These are phyloP conservation scores for Dasypolia templi DNA, from an alignment of 2,888 invertebrate species.

Conservation along the genomic window DNA sequence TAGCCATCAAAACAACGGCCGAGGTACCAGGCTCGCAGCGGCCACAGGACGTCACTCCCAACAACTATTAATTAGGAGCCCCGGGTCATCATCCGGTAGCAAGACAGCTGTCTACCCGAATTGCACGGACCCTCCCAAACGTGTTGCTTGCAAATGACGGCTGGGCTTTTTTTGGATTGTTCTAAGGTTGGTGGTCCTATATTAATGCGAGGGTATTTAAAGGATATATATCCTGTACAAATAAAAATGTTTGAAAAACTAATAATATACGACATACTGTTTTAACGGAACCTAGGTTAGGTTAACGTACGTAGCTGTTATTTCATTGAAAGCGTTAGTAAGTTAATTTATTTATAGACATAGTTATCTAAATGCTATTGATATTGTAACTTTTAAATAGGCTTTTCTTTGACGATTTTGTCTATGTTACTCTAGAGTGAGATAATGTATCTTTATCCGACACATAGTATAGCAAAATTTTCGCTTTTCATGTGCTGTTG, in stretches of 20 bases:
- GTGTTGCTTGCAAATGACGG: conserved; percentile 79
- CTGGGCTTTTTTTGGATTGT: conserved; percentile 71
- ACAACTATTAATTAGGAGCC: conserved; percentile 87
- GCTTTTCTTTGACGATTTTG: no score
- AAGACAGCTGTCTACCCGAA: conserved; percentile 84
- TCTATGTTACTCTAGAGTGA: no score
- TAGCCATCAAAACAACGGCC: conserved; percentile 43
- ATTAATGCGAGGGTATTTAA: background rate
- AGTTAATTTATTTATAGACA: no score
- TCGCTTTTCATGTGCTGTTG: conserved; percentile 8
- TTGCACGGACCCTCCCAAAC: conserved; percentile 66
- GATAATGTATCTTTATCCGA: no score
- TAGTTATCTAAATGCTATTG: no score
- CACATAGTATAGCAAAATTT: background rate
- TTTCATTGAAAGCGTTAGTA: background rate
- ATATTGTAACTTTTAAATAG: no score
- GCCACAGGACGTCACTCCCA: conserved; percentile 71
- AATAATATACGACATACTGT: background rate
- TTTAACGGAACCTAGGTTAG: no score
- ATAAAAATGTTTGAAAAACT: background rate
- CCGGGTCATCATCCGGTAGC: conserved; percentile 81
- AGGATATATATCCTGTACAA: background rate
- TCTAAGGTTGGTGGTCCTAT: conserved; percentile 48
- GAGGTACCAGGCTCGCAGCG: conserved; percentile 58
- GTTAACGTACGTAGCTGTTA: no score